A percentile compares a stretch with the other conserved stretches of the same genome.
These are phyloP conservation scores for Drosophila nebulosa DNA, from an alignment of 1,140 invertebrate genomes.

Conservation along the genomic window DNA sequence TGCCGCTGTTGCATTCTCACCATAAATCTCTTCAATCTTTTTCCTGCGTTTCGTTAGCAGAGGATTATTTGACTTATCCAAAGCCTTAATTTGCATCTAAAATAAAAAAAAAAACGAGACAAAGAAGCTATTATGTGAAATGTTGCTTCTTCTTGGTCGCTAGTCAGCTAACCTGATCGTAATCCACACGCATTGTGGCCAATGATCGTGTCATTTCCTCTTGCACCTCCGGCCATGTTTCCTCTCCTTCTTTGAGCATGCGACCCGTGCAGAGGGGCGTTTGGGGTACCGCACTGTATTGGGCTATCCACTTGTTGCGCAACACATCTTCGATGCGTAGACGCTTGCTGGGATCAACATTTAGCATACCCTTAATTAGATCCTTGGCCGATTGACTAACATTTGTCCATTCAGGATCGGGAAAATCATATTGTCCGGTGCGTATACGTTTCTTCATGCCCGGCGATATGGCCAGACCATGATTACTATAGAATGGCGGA, in stretches of 20 bases:
- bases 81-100: conserved; percentile 91
- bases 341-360: conserved; percentile 94
- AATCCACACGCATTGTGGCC: conserved; percentile 97
- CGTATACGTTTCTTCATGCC: conserved; percentile 99
- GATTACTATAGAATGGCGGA: conserved; percentile 98
- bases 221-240: conserved; percentile 97
- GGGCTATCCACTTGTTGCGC: conserved; percentile 94
- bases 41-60: conserved; percentile 93
- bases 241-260: conserved; percentile 93
- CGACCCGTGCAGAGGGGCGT: conserved; percentile 95
- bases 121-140: conserved; percentile 16
- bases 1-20: conserved; percentile 24
- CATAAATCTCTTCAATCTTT: conserved; percentile 81
- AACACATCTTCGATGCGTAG: conserved; percentile 95
- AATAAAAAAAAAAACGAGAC: not conserved
- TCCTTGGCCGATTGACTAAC: conserved; percentile 97
- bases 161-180: conserved; percentile 88
- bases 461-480: conserved; percentile 97
- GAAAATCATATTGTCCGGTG: conserved; percentile 98
- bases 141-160: not conserved
- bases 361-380: conserved; percentile 95
- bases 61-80: conserved; percentile 95
- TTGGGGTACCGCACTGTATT: conserved; percentile 94
- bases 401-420: conserved; percentile 96
- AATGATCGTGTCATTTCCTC: conserved; percentile 99